Evolutionary conservation across 2,797 vertebrate species (phyloP).

Genomic region (Sebastes variabilis): DNA sequence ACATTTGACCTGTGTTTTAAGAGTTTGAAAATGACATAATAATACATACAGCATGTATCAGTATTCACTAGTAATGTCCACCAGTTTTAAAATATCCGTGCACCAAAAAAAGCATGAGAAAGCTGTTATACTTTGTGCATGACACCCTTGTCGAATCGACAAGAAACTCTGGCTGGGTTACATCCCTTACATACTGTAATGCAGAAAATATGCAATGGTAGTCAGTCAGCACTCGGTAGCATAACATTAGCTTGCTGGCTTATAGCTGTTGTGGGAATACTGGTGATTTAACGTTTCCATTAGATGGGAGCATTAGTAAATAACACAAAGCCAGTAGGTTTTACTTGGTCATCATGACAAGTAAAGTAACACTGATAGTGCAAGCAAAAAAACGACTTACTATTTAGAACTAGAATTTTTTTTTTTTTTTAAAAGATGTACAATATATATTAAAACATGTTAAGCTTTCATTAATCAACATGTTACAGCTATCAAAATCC

Average conservation of each 20-base stretch:
- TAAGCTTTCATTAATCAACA: not conserved
- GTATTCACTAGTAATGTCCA: not conserved
- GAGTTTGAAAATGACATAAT: no score
- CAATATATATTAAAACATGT: not conserved
- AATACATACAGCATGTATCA: not conserved
- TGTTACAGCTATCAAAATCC: not conserved
- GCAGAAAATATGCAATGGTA: slow-evolving; percentile 1
- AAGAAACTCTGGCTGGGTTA: not conserved
- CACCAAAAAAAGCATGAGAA: not conserved
- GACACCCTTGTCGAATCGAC: not conserved
- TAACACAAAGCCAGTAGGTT: slow-evolving; percentile 3
- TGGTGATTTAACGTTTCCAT: slow-evolving; percentile 41
- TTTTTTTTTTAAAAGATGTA: no score
- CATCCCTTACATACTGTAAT: not conserved
- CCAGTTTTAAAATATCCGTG: not conserved
- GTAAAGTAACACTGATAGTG: not conserved
- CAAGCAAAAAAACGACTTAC: not conserved
- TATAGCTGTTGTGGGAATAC: slow-evolving; percentile 33
- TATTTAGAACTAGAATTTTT: not conserved
- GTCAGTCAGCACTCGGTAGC: not conserved
- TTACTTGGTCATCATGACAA: not conserved
- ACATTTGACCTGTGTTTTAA: not conserved
- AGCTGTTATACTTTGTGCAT: not conserved
- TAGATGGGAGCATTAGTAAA: slow-evolving; percentile 21
- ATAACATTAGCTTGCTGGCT: slow-evolving; percentile 10